phyloP scores from a whole-genome alignment of 2,797 vertebrate species.

The Pristis pectinata region DNA sequence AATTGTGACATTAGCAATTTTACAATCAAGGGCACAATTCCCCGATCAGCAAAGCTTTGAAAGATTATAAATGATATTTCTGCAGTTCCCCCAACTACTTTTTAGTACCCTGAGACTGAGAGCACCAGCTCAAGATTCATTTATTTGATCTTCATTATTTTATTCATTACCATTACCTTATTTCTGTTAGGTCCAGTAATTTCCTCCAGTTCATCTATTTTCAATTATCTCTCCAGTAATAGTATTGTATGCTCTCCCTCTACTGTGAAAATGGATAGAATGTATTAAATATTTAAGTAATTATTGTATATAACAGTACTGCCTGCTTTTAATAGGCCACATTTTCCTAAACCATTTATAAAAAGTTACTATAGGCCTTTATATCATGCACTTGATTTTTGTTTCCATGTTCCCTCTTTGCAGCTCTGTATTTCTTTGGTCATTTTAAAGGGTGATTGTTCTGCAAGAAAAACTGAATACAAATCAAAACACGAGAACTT shows the following conservation, averaged over 20 bases:
- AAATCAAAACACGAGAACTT: constrained; percentile 25
- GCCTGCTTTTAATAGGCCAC: neutral
- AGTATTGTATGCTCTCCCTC: neutral
- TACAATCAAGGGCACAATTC: neutral
- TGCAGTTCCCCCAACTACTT: neutral
- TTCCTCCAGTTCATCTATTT: neutral
- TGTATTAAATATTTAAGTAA: neutral
- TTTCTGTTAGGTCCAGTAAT: neutral
- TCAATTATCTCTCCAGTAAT: neutral
- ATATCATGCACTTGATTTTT: neutral
- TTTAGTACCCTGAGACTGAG: neutral
- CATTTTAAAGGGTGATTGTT: neutral
- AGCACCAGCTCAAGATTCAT: neutral
- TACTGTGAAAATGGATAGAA: neutral
- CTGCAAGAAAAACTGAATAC: constrained; percentile 2
- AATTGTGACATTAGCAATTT: neutral
- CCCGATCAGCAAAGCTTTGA: neutral
- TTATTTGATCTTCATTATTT: neutral
- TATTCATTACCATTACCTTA: constrained; percentile 15
- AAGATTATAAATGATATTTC: neutral
- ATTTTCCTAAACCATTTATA: neutral
- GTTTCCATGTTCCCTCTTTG: neutral
- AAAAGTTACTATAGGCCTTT: neutral
- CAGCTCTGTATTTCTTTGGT: neutral
- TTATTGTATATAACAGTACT: neutral